These are phyloP conservation scores for Ascidia mentula DNA, from an alignment of 23 tunicate genomes.

Conservation along the genomic window DNA sequence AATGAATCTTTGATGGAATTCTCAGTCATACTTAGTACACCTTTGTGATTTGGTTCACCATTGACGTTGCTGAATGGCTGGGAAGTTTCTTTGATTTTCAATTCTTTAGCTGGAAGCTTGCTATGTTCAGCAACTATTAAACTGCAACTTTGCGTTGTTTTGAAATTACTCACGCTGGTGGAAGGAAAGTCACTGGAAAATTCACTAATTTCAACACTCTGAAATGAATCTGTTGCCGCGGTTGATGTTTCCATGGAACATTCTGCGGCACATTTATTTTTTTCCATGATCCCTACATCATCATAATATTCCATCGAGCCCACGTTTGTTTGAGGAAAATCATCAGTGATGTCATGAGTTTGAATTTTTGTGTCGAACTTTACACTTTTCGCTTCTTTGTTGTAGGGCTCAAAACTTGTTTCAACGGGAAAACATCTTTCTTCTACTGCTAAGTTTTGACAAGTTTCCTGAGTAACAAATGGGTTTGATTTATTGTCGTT, in stretches of 20 bases:
- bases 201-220: neutral
- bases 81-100: too few relatives aligned
- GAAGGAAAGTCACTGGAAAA: neutral
- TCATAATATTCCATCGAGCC: too few relatives aligned
- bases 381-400: too few relatives aligned
- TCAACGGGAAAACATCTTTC: neutral
- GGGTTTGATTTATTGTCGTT: neutral
- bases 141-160: too few relatives aligned
- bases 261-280: neutral
- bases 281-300: neutral
- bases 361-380: too few relatives aligned
- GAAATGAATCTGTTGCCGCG: neutral
- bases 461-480: neutral
- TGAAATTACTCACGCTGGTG: neutral
- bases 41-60: neutral
- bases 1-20: neutral
- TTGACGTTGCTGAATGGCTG: too few relatives aligned
- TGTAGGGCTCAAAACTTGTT: too few relatives aligned
- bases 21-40: neutral
- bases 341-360: too few relatives aligned
- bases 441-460: neutral
- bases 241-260: neutral
- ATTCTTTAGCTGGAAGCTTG: too few relatives aligned
- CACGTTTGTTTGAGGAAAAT: too few relatives aligned
- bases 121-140: too few relatives aligned